Conservation (phyloP, 2,888 invertebrate species). For the Chymomyza procnemis region DNA sequence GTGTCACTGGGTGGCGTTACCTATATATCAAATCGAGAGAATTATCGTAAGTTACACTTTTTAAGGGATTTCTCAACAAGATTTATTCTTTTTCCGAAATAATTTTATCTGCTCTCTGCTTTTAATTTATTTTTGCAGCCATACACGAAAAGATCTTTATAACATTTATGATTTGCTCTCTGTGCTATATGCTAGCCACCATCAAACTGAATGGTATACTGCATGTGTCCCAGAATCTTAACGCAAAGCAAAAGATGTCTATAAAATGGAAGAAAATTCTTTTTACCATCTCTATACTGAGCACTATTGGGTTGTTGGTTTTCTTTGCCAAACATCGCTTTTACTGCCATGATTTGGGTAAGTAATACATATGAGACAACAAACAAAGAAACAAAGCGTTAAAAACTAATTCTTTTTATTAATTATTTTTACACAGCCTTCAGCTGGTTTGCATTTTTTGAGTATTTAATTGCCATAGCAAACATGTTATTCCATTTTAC, state of each 20-base stretch:
- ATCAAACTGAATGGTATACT: slow-evolving; percentile 81
- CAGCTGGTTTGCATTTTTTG: slow-evolving; percentile 95
- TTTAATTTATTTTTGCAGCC: slow-evolving; percentile 82
- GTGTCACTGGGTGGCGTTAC: slow-evolving; percentile 93
- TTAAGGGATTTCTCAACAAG: no score
- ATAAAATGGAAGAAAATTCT: slow-evolving; percentile 85
- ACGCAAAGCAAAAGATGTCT: slow-evolving; percentile 79
- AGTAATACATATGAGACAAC: slow-evolving; percentile 68
- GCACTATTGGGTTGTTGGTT: slow-evolving; percentile 89
- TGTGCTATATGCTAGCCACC: slow-evolving; percentile 89
- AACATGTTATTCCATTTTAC: slow-evolving; percentile 96
- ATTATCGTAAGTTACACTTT: slow-evolving; percentile 93
- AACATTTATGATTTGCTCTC: slow-evolving; percentile 90
- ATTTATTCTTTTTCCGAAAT: no score
- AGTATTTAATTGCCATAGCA: slow-evolving; percentile 93
- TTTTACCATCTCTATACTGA: slow-evolving; percentile 86
- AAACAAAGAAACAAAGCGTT: slow-evolving; percentile 27
- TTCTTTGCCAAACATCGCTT: slow-evolving; percentile 94
- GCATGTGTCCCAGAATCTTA: slow-evolving; percentile 65
- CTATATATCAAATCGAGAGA: slow-evolving; percentile 95
- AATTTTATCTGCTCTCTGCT: no score
- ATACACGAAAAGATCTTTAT: slow-evolving; percentile 95
- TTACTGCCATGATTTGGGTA: slow-evolving; percentile 93
- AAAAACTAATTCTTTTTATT: slow-evolving; percentile 17
- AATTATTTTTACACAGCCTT: slow-evolving; percentile 85